A percentile compares a stretch with the other conserved stretches of the same genome.
These are phyloP conservation scores for Echinops telfairi DNA, from an alignment of 2,113 vertebrate genomes.

Conservation along the genomic window DNA sequence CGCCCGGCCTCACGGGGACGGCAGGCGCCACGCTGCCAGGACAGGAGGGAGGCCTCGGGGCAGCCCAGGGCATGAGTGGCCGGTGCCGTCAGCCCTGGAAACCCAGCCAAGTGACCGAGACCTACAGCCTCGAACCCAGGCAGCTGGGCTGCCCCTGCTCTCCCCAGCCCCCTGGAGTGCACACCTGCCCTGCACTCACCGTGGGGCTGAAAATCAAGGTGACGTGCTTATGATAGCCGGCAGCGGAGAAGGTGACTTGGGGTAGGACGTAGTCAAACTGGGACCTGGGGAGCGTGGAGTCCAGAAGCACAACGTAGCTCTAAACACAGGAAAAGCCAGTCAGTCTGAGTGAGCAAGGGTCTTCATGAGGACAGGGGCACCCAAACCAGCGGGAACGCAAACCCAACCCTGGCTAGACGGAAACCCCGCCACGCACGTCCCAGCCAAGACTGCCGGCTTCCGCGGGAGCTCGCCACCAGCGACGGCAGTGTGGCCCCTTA, in stretches of 20 bases:
- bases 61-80: background rate
- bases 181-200: constrained; percentile 85
- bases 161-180: background rate
- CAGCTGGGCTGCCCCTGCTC: accelerated
- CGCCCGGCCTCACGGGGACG: background rate
- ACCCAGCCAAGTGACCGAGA: background rate
- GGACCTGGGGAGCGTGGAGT: constrained; percentile 93
- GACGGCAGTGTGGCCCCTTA: accelerated
- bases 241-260: constrained; percentile 95
- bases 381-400: constrained; percentile 10
- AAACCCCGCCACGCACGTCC: no score
- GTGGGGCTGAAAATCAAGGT: constrained; percentile 95
- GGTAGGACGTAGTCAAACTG: constrained; percentile 96
- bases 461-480: background rate
- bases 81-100: background rate
- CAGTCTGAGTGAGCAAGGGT: background rate
- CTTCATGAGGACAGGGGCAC: background rate
- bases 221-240: constrained; percentile 96
- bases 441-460: background rate
- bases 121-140: accelerated
- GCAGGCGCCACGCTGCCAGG: background rate
- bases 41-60: background rate
- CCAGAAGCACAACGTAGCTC: constrained; percentile 95
- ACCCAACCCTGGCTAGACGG: accelerated
- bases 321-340: constrained; percentile 77